Evolutionary conservation across 2,888 invertebrate genomes (phyloP), one percentile per base, ranked within the genome.

Genomic region (Drosophila emarginata): DNA sequence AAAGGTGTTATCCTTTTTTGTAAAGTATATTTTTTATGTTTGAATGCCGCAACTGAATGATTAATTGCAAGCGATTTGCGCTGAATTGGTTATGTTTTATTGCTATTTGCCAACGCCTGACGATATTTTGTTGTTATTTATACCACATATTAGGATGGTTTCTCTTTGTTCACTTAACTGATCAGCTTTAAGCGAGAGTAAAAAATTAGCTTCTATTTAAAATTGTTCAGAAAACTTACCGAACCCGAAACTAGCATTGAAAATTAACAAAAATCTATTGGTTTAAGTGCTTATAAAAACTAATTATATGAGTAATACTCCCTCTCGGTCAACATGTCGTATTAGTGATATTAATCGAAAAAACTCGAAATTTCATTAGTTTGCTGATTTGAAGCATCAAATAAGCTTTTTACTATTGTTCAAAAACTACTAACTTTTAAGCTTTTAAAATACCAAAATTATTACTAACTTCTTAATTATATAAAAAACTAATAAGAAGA

Each of bases 21-120:
- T 53, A 32, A 32, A 9, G 11, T 21, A 45, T 45, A 14, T 26
- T 45, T 50, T 37, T 37, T 62, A 54, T 71, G 61, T 64, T 64
- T 56, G 32, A 36, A 52, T 51, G 28, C 62, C 64, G 39, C 68
- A 61, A 40, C 61, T 79, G 68, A 79, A 81, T 81, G 78, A 84
- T 79, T 82, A 84, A 81, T 81, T 78, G 72, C 67, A 50, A 15
- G 61, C 71, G 75, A 79, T 77, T 74, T 74, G 71, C 61, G 58
- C 57, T 67, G 72, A 73, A 79, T 79, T 77, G 75, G 71, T 67
- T 75, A 79, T 79, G 65, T 70, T 75, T 77, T 77, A 72, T 77
- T 64, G 67, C 50, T 57, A 71, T 79, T 79, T 75, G 64, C 72
- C 65, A 59, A 54, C 21, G 26, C 14, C 26, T 51, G 21, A 45